These are phyloP conservation scores for Nothocercus julius DNA, from an alignment of 2,113 vertebrate genomes.

Conservation along the genomic window DNA sequence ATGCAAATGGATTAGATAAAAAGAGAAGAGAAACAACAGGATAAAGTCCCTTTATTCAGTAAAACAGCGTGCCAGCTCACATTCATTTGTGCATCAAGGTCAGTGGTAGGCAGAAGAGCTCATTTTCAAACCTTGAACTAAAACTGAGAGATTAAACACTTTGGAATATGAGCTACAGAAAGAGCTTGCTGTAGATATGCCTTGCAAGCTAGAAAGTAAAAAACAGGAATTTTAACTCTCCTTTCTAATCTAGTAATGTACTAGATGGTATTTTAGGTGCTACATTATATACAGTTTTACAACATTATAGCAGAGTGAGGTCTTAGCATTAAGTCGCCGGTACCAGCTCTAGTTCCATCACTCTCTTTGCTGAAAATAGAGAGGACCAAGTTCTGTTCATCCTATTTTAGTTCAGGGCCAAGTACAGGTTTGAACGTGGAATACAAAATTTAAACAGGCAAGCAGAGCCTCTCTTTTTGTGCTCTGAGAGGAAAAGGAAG, in stretches of 20 bases:
- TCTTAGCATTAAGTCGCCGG: not conserved
- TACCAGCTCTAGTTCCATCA: not conserved
- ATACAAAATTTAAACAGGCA: not conserved
- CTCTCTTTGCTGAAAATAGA: not conserved
- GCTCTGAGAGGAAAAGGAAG: not conserved
- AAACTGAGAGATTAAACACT: not conserved
- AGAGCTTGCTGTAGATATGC: not conserved
- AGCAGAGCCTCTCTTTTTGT: not conserved
- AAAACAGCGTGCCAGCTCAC: not conserved
- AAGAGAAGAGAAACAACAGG: not conserved
- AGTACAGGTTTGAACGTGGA: not conserved
- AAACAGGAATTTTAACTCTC: not conserved
- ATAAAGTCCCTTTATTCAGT: not conserved
- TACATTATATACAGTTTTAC: not conserved
- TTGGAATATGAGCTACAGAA: not conserved
- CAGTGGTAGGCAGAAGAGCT: not conserved
- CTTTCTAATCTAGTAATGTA: not conserved
- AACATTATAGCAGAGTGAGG: accelerated
- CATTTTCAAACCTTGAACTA: not conserved
- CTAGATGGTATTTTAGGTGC: not conserved
- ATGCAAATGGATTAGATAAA: not conserved
- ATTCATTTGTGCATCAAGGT: not conserved
- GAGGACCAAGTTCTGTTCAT: not conserved
- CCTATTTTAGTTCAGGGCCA: not conserved
- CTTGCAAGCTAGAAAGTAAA: not conserved